Evolutionary conservation across 1,140 invertebrate species (phyloP).

Genomic region (Holotrichia oblita): DNA sequence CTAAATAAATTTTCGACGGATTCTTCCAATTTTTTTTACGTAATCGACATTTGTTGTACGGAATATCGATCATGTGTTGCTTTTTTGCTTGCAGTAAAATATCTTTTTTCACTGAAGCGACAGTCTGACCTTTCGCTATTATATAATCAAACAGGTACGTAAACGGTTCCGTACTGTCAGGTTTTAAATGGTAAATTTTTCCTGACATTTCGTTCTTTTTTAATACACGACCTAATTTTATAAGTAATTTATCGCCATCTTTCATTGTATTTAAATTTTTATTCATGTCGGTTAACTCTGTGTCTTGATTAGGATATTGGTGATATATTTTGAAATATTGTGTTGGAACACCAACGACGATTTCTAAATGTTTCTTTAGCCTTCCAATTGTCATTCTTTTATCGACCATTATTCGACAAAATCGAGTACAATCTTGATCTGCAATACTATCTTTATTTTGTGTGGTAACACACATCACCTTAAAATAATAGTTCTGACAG

Average conservation of each 20-base stretch:
- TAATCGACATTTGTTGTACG: slow-evolving; percentile 72
- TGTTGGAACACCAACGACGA: slow-evolving; percentile 70
- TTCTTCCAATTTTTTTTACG: slow-evolving; percentile 74
- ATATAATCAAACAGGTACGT: slow-evolving; percentile 76
- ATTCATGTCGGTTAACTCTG: slow-evolving; percentile 65
- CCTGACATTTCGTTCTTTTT: slow-evolving; percentile 72
- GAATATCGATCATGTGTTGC: slow-evolving; percentile 68
- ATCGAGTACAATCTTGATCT: slow-evolving; percentile 35
- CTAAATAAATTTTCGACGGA: slow-evolving; percentile 70
- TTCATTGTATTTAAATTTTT: slow-evolving; percentile 64
- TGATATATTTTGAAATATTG: slow-evolving; percentile 75
- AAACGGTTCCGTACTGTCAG: slow-evolving; percentile 63
- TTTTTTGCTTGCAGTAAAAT: slow-evolving; percentile 72
- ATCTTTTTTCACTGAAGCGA: slow-evolving; percentile 72
- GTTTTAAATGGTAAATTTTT: slow-evolving; percentile 71
- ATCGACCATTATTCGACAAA: slow-evolving; percentile 69
- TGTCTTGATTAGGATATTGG: slow-evolving; percentile 63
- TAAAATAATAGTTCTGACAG: slow-evolving; percentile 55
- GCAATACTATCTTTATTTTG: slow-evolving; percentile 27
- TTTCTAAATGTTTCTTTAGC: slow-evolving; percentile 74
- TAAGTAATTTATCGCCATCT: slow-evolving; percentile 71
- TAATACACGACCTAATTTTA: slow-evolving; percentile 73
- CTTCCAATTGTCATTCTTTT: slow-evolving; percentile 70
- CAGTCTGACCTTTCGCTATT: slow-evolving; percentile 70
- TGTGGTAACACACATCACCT: slow-evolving; percentile 29